Conservation (phyloP, 2,888 invertebrate species). For the Apotomis capreana region DNA sequence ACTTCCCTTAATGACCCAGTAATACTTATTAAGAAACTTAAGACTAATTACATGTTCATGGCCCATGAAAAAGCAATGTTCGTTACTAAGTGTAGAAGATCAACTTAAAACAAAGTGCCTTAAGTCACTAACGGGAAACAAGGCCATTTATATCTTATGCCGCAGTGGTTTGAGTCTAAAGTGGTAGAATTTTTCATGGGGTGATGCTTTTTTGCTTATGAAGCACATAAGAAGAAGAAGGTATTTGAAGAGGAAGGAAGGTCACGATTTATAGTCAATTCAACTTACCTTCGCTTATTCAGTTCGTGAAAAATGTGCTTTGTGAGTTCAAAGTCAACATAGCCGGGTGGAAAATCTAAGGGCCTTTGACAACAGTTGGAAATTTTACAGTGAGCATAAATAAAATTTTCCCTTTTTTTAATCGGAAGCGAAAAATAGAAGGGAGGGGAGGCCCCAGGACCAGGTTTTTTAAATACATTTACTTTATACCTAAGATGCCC, state of each 20-base stretch:
- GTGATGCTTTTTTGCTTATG: not conserved
- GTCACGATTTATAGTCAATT: conserved; percentile 38
- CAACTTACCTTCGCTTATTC: conserved; percentile 38
- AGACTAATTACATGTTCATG: conserved; percentile 32
- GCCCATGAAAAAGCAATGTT: conserved; percentile 27
- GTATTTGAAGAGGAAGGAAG: conserved; percentile 13
- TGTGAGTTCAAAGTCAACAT: not conserved
- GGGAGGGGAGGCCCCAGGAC: too few relatives aligned
- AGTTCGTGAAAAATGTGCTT: conserved; percentile 20
- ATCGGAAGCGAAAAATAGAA: too few relatives aligned
- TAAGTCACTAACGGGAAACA: not conserved
- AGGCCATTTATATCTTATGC: not conserved
- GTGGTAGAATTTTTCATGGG: not conserved
- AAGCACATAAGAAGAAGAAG: not conserved
- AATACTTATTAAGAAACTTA: conserved; percentile 1
- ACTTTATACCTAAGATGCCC: too few relatives aligned
- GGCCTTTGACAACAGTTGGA: too few relatives aligned
- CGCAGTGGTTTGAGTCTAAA: not conserved
- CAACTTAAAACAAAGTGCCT: not conserved
- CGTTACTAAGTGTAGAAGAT: conserved; percentile 3
- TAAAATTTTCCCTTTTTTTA: too few relatives aligned
- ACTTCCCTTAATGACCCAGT: not conserved
- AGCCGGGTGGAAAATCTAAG: too few relatives aligned
- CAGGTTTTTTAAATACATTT: too few relatives aligned
- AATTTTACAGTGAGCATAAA: too few relatives aligned